A percentile compares a stretch with the other conserved stretches of the same genome.
Conservation (phyloP, 2,113 vertebrate genomes). For the Podarcis muralis region DNA sequence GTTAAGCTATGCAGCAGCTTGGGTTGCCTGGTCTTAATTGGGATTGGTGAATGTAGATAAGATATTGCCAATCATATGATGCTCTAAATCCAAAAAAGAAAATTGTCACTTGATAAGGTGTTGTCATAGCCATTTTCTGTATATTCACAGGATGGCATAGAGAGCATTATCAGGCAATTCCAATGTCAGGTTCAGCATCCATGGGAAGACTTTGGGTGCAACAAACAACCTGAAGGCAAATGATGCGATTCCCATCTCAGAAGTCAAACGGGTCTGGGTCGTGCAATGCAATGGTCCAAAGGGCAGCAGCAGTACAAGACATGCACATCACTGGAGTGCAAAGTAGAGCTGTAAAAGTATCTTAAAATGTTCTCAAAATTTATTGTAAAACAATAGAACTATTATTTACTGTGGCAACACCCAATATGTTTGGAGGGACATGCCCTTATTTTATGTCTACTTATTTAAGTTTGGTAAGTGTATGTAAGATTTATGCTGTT, state of each 20-base stretch:
- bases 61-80: slow-evolving; percentile 26
- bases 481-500: neutral
- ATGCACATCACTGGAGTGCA: neutral
- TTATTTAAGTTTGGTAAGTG: neutral
- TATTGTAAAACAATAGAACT: neutral
- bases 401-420: neutral
- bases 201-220: neutral
- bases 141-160: neutral
- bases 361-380: neutral
- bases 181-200: neutral
- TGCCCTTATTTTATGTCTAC: neutral
- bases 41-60: slow-evolving; percentile 4
- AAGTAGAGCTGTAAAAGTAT: neutral
- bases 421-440: neutral
- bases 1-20: slow-evolving; percentile 34
- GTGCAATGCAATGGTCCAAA: neutral
- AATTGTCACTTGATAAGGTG: slow-evolving; percentile 6
- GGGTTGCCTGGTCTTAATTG: slow-evolving; percentile 6
- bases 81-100: slow-evolving; percentile 27
- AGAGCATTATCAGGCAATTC: neutral
- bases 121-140: neutral
- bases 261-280: neutral
- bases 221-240: neutral
- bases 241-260: neutral
- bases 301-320: neutral